Evolutionary conservation across 1,140 invertebrate species (phyloP).

Genomic region (Anoplophora glabripennis): DNA sequence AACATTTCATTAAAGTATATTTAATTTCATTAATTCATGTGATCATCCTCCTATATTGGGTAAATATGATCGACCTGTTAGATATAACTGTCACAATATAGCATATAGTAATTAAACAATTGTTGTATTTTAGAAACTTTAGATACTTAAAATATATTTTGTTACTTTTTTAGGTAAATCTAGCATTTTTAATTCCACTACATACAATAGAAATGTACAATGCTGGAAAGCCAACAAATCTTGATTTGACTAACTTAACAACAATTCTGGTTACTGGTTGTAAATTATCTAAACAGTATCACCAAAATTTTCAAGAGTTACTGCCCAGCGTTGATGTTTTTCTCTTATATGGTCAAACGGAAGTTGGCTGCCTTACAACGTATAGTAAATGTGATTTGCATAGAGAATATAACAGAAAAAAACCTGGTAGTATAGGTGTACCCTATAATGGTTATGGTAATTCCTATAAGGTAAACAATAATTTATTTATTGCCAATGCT

Average conservation of each 20-base stretch:
- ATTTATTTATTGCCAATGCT: too few relatives aligned
- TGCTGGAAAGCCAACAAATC: conserved; percentile 26
- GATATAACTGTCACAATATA: too few relatives aligned
- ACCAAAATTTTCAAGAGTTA: conserved; percentile 53
- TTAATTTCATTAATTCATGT: too few relatives aligned
- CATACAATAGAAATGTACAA: conserved; percentile 21
- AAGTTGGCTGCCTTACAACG: conserved; percentile 15
- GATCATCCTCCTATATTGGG: too few relatives aligned
- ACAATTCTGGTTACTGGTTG: conserved; percentile 52
- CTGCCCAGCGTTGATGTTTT: conserved; percentile 23
- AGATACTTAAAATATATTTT: too few relatives aligned
- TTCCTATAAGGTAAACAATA: conserved; percentile 22
- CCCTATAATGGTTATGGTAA: conserved; percentile 18
- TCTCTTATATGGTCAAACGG: conserved; percentile 34
- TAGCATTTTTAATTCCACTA: conserved; percentile 22
- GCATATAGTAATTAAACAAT: too few relatives aligned
- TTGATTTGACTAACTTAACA: conserved; percentile 32
- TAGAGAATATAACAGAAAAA: background rate
- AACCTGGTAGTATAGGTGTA: conserved; percentile 20
- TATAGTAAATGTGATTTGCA: conserved; percentile 13
- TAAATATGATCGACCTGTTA: too few relatives aligned
- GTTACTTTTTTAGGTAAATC: conserved; percentile 18
- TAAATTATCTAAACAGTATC: conserved; percentile 51
- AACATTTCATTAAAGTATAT: too few relatives aligned
- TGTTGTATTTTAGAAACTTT: too few relatives aligned